These are phyloP conservation scores for Daktulosphaira vitifoliae DNA, from an alignment of 1,140 invertebrate genomes.

Conservation along the genomic window DNA sequence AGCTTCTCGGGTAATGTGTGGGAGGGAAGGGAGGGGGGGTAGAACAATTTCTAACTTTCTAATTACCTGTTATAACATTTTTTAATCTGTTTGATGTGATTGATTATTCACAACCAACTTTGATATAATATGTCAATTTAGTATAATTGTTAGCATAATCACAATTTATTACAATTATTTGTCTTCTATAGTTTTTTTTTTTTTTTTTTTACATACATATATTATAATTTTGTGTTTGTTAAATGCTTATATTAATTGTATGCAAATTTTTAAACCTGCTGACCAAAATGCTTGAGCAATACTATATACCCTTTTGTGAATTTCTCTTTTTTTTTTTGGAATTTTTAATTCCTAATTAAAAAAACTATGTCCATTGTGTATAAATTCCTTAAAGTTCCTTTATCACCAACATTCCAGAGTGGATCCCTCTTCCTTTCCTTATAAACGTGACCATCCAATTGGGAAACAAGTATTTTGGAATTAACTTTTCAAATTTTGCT, in stretches of 20 bases:
- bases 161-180: constrained; percentile 24
- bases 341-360: constrained; percentile 10
- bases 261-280: neutral
- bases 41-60: constrained; percentile 6
- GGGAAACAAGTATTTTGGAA: constrained; percentile 32
- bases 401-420: constrained; percentile 32
- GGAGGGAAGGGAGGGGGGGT: constrained; percentile 23
- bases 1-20: neutral
- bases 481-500: constrained; percentile 8
- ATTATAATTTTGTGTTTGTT: constrained; percentile 15
- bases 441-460: constrained; percentile 18
- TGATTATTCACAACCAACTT: constrained; percentile 21
- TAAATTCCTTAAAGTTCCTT: constrained; percentile 31
- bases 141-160: constrained; percentile 6
- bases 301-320: constrained; percentile 12
- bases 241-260: constrained; percentile 9
- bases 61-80: neutral
- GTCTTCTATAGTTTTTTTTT: constrained; percentile 12
- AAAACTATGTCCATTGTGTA: constrained; percentile 12
- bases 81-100: constrained; percentile 26
- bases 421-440: constrained; percentile 32
- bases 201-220: neutral
- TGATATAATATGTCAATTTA: constrained; percentile 15
- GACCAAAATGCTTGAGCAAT: constrained; percentile 26
- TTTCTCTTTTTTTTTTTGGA: constrained; percentile 7